phyloP scores from a whole-genome alignment of 2,113 vertebrate genomes.

The Anhinga anhinga region DNA sequence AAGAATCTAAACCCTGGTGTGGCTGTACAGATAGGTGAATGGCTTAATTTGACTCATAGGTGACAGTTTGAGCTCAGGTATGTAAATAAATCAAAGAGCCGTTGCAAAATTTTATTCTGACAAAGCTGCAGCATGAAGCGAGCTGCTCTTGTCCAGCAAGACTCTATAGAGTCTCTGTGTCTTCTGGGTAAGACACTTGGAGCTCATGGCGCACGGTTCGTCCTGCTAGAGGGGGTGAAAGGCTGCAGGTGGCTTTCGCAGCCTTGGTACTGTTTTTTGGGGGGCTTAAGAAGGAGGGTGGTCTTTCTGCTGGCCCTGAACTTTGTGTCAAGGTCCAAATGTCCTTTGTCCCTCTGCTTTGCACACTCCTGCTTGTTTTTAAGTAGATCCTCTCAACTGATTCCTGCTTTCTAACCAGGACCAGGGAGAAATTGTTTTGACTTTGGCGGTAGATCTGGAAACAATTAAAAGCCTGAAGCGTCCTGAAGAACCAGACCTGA shows the following conservation, averaged over 20 bases:
- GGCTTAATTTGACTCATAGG: background rate
- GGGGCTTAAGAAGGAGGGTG: background rate
- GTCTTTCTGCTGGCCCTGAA: background rate
- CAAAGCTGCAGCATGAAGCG: background rate
- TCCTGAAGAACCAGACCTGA: background rate
- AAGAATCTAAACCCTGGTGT: background rate
- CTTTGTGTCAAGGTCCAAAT: background rate
- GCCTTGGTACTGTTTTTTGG: background rate
- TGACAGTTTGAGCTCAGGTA: background rate
- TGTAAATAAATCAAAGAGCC: background rate
- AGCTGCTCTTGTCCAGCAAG: background rate
- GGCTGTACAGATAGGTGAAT: background rate
- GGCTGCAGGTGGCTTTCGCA: background rate
- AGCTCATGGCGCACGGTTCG: accelerated
- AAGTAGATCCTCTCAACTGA: background rate
- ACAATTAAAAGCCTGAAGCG: background rate
- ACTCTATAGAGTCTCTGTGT: background rate
- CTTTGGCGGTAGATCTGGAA: background rate
- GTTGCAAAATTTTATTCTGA: background rate
- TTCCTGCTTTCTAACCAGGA: background rate
- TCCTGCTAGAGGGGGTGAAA: background rate
- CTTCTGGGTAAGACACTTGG: background rate
- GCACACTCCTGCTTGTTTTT: background rate
- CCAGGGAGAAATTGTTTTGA: background rate
- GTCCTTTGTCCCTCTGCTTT: background rate